Conservation (phyloP, 2,113 vertebrate genomes). For the Tragulus kanchil region DNA sequence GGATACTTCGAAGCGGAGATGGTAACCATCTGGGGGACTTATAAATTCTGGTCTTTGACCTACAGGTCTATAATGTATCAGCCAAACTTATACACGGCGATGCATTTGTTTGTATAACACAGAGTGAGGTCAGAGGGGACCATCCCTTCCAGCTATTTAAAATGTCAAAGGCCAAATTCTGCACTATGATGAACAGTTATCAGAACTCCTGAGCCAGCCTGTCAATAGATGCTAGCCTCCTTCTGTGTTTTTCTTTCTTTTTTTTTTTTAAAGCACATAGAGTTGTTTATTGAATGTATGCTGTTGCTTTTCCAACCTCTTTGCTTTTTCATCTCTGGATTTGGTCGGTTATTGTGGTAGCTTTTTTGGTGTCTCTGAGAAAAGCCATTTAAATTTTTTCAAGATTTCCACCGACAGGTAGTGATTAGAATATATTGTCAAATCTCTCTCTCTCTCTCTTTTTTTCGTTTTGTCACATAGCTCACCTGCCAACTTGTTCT, state of each 20-base stretch:
- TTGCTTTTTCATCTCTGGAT: conserved; percentile 35
- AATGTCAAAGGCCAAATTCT: conserved; percentile 73
- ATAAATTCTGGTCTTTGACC: conserved; percentile 79
- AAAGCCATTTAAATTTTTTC: conserved; percentile 85
- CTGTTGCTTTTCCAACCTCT: conserved; percentile 66
- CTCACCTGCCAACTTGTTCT: conserved; percentile 91
- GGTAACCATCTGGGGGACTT: conserved; percentile 70
- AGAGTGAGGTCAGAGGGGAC: conserved; percentile 57
- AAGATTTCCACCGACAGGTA: conserved; percentile 84
- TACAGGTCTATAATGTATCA: conserved; percentile 54
- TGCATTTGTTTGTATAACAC: conserved; percentile 78
- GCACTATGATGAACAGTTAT: conserved; percentile 70
- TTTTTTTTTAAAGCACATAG: conserved; percentile 63
- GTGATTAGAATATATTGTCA: conserved; percentile 90
- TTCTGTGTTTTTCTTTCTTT: neutral
- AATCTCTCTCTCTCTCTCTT: conserved; percentile 78
- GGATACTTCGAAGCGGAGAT: conserved; percentile 55
- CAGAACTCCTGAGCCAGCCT: conserved; percentile 60
- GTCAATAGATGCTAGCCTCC: conserved; percentile 67
- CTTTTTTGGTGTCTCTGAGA: conserved; percentile 83
- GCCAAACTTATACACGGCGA: conserved; percentile 66
- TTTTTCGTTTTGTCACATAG: conserved; percentile 87
- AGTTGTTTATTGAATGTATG: conserved; percentile 69
- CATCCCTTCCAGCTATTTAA: conserved; percentile 69
- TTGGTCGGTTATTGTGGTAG: conserved; percentile 75